Evolutionary conservation across 35 echinoderm and acorn worm species (phyloP).

Genomic region (Ptychodera flava): DNA sequence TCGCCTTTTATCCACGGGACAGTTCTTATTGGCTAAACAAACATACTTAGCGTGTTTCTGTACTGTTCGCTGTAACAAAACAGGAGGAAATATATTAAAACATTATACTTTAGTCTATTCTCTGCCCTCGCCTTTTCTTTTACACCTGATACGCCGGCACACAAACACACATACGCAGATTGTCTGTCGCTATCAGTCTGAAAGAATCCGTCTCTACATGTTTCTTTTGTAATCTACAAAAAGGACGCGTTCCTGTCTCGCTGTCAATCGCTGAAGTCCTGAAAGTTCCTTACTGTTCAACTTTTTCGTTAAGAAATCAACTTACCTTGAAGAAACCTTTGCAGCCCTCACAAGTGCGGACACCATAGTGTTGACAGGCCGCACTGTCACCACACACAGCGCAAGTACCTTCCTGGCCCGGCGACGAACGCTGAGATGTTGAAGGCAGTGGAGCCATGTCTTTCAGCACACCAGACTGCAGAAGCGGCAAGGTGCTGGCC

Average conservation of each 20-base stretch:
- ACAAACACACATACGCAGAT: too few species aligned
- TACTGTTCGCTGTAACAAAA: conserved; percentile 71
- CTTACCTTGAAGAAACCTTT: conserved; percentile 99
- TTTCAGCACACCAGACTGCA: neutral
- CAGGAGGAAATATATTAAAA: neutral
- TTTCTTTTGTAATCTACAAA: too few species aligned
- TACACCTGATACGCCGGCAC: too few species aligned
- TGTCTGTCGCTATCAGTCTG: too few species aligned
- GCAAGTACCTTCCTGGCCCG: conserved; percentile 81
- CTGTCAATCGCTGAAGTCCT: neutral
- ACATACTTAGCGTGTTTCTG: conserved; percentile 99
- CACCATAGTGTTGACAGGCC: conserved; percentile 98
- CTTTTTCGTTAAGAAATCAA: neutral
- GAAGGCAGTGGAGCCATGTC: conserved; percentile 22
- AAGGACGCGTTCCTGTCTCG: too few species aligned
- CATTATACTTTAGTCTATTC: too few species aligned
- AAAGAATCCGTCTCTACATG: too few species aligned
- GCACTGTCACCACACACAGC: conserved; percentile 98
- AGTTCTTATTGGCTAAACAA: conserved; percentile 93
- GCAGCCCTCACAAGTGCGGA: conserved; percentile 96
- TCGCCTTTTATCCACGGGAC: conserved; percentile 88
- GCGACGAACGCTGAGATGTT: neutral
- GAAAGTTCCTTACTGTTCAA: neutral
- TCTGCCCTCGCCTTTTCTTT: too few species aligned
- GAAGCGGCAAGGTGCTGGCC: neutral